These are phyloP conservation scores for Chesias legatella DNA, from an alignment of 2,888 invertebrate species.

Conservation along the genomic window DNA sequence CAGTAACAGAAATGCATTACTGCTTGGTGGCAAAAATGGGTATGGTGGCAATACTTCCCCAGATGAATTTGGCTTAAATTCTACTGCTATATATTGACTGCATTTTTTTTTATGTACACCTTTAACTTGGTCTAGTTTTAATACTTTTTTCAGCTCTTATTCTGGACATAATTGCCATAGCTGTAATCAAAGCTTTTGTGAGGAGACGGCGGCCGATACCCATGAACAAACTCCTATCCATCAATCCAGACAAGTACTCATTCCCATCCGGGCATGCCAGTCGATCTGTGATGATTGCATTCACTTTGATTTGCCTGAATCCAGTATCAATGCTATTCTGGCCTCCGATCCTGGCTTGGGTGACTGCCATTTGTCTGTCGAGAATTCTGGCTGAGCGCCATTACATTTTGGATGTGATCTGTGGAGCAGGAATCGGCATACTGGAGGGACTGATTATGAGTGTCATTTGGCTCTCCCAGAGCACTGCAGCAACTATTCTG, in stretches of 20 bases:
- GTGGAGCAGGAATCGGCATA: constrained; percentile 87
- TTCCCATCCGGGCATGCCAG: constrained; percentile 98
- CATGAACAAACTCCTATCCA: constrained; percentile 84
- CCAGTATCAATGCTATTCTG: constrained; percentile 81
- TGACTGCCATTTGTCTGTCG: constrained; percentile 86
- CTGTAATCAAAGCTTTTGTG: constrained; percentile 87
- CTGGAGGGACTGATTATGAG: constrained; percentile 83
- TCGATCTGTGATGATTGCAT: constrained; percentile 87
- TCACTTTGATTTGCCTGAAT: constrained; percentile 84
- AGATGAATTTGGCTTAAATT: too few species aligned
- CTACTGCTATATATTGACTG: too few species aligned
- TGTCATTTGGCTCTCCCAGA: constrained; percentile 85
- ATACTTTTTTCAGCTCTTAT: constrained; percentile 84
- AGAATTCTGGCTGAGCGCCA: constrained; percentile 92
- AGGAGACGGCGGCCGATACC: constrained; percentile 88
- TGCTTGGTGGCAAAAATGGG: too few species aligned
- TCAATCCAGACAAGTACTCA: constrained; percentile 92
- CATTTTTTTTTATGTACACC: too few species aligned
- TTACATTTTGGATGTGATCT: constrained; percentile 90
- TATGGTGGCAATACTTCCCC: too few species aligned
- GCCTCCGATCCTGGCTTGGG: constrained; percentile 87
- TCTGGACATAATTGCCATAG: constrained; percentile 89
- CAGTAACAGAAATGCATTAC: too few species aligned
- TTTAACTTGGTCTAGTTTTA: neutral
- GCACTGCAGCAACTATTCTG: constrained; percentile 80